Conservation (phyloP, 1,140 invertebrate species). For the Drosophila saltans region DNA sequence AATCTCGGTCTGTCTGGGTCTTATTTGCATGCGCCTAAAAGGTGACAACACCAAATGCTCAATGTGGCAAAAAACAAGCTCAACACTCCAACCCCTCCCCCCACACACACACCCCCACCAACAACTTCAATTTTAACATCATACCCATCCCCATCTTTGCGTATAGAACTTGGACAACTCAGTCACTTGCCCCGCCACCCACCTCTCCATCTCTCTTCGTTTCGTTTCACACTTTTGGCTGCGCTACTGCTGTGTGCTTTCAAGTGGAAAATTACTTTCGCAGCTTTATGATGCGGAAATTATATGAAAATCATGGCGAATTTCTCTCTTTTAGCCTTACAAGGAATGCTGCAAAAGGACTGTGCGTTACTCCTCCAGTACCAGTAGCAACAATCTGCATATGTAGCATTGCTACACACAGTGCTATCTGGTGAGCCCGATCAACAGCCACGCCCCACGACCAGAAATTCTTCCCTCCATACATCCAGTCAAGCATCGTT, state of each 20-base stretch:
- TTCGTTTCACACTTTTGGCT: slow-evolving; percentile 57
- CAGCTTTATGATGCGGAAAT: slow-evolving; percentile 83
- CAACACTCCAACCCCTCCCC: slow-evolving; percentile 11
- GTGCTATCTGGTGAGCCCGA: slow-evolving; percentile 68
- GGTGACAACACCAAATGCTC: slow-evolving; percentile 80
- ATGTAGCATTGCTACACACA: slow-evolving; percentile 35
- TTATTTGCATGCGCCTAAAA: slow-evolving; percentile 73
- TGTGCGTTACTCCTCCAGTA: slow-evolving; percentile 29
- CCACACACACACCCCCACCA: slow-evolving; percentile 41
- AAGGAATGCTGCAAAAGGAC: slow-evolving; percentile 54
- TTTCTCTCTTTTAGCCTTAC: slow-evolving; percentile 59
- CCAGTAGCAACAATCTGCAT: slow-evolving; percentile 56
- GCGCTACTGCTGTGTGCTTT: slow-evolving; percentile 65
- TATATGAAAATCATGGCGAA: slow-evolving; percentile 83
- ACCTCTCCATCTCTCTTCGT: neutral
- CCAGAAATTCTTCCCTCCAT: neutral
- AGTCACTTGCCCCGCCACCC: slow-evolving; percentile 15
- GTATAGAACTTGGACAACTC: slow-evolving; percentile 11
- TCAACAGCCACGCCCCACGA: slow-evolving; percentile 52
- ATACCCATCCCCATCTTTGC: slow-evolving; percentile 20
- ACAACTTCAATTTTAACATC: slow-evolving; percentile 28
- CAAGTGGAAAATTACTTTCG: slow-evolving; percentile 83
- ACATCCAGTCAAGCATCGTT: neutral
- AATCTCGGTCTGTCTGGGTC: slow-evolving; percentile 65
- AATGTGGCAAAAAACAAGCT: slow-evolving; percentile 76